Conservation (phyloP, 2,888 invertebrate species). For the Dioctria linearis region DNA sequence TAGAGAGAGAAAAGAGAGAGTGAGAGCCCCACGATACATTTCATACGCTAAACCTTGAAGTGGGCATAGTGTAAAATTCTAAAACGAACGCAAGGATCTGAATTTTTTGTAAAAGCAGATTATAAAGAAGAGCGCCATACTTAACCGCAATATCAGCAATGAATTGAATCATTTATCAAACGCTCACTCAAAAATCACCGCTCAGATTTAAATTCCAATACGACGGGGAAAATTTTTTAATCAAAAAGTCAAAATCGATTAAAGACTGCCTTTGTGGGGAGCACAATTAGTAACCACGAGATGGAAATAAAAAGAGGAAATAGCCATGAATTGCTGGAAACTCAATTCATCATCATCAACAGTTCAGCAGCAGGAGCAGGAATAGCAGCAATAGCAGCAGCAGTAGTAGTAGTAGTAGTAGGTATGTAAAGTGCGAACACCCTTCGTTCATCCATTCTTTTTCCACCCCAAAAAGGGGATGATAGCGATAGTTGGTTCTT, state of each 20-base stretch:
- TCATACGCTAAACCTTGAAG: no score
- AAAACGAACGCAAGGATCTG: no score
- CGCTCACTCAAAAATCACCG: constrained; percentile 9
- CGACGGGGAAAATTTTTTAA: constrained; percentile 42
- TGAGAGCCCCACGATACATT: no score
- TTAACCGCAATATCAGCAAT: neutral
- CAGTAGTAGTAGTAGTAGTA: no score
- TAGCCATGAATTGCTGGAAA: constrained; percentile 54
- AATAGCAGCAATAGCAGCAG: no score
- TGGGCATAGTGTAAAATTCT: no score
- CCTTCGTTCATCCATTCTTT: no score
- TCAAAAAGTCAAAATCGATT: constrained; percentile 53
- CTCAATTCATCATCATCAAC: constrained; percentile 58
- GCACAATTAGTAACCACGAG: constrained; percentile 57
- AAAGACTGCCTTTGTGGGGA: constrained; percentile 54
- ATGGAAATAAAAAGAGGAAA: constrained; percentile 55
- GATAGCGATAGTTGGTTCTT: constrained; percentile 11
- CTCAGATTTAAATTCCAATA: constrained; percentile 32
- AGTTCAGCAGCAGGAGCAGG: constrained; percentile 18
- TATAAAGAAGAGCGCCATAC: no score
- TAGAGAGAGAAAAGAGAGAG: no score
- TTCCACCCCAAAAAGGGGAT: neutral
- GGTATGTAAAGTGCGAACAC: no score
- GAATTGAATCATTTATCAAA: constrained; percentile 4
- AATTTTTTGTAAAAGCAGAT: no score